Conservation (phyloP, 1,140 invertebrate species). For the Calephelis nemesis region DNA sequence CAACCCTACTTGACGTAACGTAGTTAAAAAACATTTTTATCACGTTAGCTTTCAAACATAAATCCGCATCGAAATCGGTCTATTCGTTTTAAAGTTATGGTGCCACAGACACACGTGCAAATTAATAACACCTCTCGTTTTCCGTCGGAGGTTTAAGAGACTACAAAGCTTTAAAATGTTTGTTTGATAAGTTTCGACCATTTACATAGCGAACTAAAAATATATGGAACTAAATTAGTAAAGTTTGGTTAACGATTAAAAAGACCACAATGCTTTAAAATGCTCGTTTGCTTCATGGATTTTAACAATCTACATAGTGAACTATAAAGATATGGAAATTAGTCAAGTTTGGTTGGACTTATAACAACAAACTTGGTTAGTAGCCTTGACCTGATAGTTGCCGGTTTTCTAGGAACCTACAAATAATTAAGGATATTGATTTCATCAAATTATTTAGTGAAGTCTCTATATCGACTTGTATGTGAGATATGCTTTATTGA, state of each 20-base stretch:
- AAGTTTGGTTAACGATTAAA: neutral
- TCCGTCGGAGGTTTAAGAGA: no score
- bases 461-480: conserved; percentile 30
- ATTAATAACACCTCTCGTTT: no score
- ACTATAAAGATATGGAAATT: neutral
- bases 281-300: neutral
- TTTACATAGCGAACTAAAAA: neutral
- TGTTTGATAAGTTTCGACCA: neutral
- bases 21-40: no score
- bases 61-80: no score
- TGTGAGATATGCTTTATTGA: neutral
- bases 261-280: neutral
- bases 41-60: no score
- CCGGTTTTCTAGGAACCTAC: conserved; percentile 36
- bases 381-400: conserved; percentile 38
- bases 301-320: no score
- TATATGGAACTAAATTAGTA: neutral
- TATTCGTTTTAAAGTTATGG: no score
- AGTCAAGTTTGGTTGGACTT: neutral
- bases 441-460: conserved; percentile 33
- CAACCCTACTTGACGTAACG: no score
- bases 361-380: neutral
- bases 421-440: conserved; percentile 50
- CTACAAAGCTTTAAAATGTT: neutral
- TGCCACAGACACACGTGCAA: no score